Base-by-base conservation (phyloP, 2,888 invertebrate species). In the Cepaea hortensis region DNA sequence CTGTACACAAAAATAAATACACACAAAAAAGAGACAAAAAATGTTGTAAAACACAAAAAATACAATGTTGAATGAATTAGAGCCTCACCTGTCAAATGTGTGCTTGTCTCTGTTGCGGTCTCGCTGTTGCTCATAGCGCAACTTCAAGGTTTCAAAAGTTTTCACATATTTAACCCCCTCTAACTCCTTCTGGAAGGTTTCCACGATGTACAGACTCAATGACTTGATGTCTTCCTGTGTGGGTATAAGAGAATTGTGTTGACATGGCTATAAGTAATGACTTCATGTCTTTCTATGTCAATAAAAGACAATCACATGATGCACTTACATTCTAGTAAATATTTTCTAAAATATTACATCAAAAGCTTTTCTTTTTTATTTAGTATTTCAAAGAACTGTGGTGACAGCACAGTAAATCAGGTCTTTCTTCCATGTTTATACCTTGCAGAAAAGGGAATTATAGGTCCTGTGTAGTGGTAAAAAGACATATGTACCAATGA, bases 151-250 rank as follows among this genome's bases (percentile, higher is more conserved):
- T 95, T 98, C 98, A 95, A 99, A 99, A 68, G 99, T 99, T 95
- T 98, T 98, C 93, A 99, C 99, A 95, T 99, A 99, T 94, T 97
- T 97, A 92, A 99, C 97, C 93, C 97, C 97, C 94, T 98, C 98
- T 93, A 99, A 95, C 92, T 97, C 97, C 95, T 98, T 98, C 92
- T 98, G 97, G 95, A 98, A 99, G 95, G 97, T 98, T 95, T 99
- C 99, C 91, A 99, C 98, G 90, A 99, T 97, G 95, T 99, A 98
- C 88, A 97, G 96, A 87, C 95, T 94, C 88, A 96, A 91, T 68
- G 94, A 92, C 88, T 94, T 94, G 35, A 96, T 94, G 91, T 95
- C 95, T 91, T 95, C 95, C 95, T 95, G 91, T 4, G 55, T 35
- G 23, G 55, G 55, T 11, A 68, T 23, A 20, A 79, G 23, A 55